Evolutionary conservation across 2,888 invertebrate species (phyloP), one percentile per base, ranked within the genome.

Genomic region (Amphipoea oculea): DNA sequence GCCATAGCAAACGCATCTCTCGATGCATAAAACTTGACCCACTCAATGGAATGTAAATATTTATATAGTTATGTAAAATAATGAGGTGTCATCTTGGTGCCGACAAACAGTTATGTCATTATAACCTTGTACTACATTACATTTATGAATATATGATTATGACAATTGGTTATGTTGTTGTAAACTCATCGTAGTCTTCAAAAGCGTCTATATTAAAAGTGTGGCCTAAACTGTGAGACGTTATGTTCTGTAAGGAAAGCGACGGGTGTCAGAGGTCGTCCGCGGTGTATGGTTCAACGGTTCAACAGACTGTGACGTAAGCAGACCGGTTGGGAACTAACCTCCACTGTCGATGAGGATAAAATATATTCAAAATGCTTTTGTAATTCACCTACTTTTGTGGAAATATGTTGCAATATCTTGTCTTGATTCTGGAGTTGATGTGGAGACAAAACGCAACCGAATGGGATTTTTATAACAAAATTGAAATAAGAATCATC

Each of bases 271-370:
- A 91, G 92, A 94, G 96, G 95, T 96, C 94, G 94, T 57, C 88
- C 60, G 89, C 91, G 91, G 81, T 89, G 91, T 88, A 86, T 90
- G 91, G 93, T 94, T 94, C 94, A 93, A 93, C 90, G 91, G 93
- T 94, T 94, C 94, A 94, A 93, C 91, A 93, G 81, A 91, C 93
- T 92, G 89, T 96, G 95, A 95, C 90, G 95, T 94, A 96, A 96
- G 84, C 69, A 73, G 86, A 92, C 94, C 91, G 92, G 94, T 94
- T 91, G 83, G 83, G 88, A 90, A 84, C 83, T 81, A 83, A 89
- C 84, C 89, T 90, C 89, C 85, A 83, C 87, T 73, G 86, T 81
- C 86, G 79, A 88, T 87, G 86, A 88, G 84, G 79, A 89, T 90
- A 86, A 86, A 90, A 91, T 90, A 83, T 89, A 88, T 89, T 88